Evolutionary conservation across 2,888 invertebrate species (phyloP).

Genomic region (Petrophora chlorosata): DNA sequence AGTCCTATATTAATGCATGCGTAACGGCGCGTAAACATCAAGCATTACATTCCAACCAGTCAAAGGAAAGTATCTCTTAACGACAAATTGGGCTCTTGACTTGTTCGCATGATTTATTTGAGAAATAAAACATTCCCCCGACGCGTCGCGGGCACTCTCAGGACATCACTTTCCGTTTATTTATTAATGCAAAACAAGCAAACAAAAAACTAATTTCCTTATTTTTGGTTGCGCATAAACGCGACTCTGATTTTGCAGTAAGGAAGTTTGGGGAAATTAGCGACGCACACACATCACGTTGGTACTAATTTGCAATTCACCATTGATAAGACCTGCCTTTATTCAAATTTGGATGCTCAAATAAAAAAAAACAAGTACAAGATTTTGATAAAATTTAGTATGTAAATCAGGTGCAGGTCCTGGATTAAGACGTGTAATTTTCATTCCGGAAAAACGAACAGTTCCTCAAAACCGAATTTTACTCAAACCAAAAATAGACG

Average conservation of each 20-base stretch:
- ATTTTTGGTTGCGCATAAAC: constrained; percentile 1
- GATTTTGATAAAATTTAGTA: too few relatives aligned
- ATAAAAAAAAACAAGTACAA: too few relatives aligned
- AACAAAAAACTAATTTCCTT: constrained; percentile 27
- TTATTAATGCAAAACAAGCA: constrained; percentile 24
- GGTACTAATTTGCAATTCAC: too few relatives aligned
- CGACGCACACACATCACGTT: constrained; percentile 1
- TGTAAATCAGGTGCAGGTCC: too few relatives aligned
- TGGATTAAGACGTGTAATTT: too few relatives aligned
- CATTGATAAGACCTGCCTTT: too few relatives aligned
- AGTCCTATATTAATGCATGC: background rate
- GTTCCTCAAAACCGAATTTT: too few relatives aligned
- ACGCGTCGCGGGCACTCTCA: constrained; percentile 6
- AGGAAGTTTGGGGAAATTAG: too few relatives aligned
- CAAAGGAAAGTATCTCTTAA: constrained; percentile 7
- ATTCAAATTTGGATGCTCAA: too few relatives aligned
- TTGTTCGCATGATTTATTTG: constrained; percentile 1
- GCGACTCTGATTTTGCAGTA: too few relatives aligned
- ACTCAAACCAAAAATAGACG: too few relatives aligned
- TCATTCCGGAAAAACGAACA: too few relatives aligned
- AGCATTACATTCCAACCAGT: background rate
- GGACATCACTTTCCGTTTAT: constrained; percentile 24
- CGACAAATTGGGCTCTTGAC: constrained; percentile 17
- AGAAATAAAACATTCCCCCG: constrained; percentile 7
- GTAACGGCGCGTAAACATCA: constrained; percentile 3